A percentile compares a stretch with the other conserved stretches of the same genome.
phyloP scores from a whole-genome alignment of 64 coral and sea anemone species.

The Montipora cactus region DNA sequence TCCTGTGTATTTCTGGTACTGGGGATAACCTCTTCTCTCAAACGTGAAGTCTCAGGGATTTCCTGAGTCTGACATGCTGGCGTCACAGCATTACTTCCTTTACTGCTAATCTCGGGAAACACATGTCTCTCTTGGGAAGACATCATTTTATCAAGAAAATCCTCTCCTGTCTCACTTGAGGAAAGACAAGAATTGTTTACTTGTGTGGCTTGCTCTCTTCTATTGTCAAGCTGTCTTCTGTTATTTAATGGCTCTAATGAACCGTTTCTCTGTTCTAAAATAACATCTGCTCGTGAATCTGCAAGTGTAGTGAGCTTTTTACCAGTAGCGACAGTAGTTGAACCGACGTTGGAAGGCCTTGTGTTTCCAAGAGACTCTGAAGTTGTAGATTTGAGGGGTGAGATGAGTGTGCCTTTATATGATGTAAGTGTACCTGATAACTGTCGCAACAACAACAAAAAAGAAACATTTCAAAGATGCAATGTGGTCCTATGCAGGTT shows the following conservation, averaged over 20 bases:
- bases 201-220: not conserved
- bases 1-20: not conserved
- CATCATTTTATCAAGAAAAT: not conserved
- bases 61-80: not conserved
- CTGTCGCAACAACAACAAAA: not conserved
- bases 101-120: not conserved
- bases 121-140: not conserved
- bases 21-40: not conserved
- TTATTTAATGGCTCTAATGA: not conserved
- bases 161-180: not conserved
- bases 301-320: not conserved
- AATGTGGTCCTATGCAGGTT: no score
- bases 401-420: not conserved
- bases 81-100: not conserved
- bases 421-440: not conserved
- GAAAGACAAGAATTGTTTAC: not conserved
- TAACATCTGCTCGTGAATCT: not conserved
- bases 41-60: not conserved
- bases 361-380: constrained; percentile 23
- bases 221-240: not conserved
- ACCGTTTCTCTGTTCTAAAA: not conserved
- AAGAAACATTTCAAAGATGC: not conserved
- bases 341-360: not conserved
- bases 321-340: not conserved
- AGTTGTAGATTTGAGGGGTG: not conserved